Conservation (phyloP, 1,140 invertebrate species). For the Bursaphelenchus mucronatus region DNA sequence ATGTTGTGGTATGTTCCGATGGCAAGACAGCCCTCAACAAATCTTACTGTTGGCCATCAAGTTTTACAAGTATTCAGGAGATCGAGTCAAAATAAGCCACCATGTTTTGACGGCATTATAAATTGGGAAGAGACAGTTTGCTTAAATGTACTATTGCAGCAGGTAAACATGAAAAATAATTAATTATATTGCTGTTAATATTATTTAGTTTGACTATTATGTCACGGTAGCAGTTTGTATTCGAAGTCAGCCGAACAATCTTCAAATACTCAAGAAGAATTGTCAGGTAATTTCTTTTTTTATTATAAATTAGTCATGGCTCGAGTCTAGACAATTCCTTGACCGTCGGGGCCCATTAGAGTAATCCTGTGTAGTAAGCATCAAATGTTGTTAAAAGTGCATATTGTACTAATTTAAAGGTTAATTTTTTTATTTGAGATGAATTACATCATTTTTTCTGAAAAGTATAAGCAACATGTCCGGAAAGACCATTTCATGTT, state of each 20-base stretch:
- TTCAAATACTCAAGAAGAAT: constrained; percentile 86
- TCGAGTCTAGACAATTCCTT: no score
- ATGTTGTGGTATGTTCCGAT: constrained; percentile 53
- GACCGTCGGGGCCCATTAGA: no score
- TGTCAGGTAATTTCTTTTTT: constrained; percentile 69
- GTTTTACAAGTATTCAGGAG: constrained; percentile 74
- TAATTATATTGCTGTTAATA: not conserved
- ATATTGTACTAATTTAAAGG: no score
- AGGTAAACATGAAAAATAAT: constrained; percentile 67
- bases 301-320: no score
- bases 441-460: no score
- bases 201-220: constrained; percentile 70
- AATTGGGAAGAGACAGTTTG: constrained; percentile 99
- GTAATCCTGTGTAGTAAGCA: no score
- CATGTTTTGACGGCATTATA: constrained; percentile 80
- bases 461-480: no score
- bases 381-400: no score
- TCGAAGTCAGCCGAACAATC: constrained; percentile 87
- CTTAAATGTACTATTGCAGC: constrained; percentile 93
- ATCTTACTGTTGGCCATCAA: constrained; percentile 30
- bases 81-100: constrained; percentile 89
- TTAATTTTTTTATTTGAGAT: no score
- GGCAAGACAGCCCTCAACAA: constrained; percentile 15
- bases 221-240: constrained; percentile 94
- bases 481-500: no score